Conservation (phyloP, 2,888 invertebrate genomes). For the Unio pictorum region DNA sequence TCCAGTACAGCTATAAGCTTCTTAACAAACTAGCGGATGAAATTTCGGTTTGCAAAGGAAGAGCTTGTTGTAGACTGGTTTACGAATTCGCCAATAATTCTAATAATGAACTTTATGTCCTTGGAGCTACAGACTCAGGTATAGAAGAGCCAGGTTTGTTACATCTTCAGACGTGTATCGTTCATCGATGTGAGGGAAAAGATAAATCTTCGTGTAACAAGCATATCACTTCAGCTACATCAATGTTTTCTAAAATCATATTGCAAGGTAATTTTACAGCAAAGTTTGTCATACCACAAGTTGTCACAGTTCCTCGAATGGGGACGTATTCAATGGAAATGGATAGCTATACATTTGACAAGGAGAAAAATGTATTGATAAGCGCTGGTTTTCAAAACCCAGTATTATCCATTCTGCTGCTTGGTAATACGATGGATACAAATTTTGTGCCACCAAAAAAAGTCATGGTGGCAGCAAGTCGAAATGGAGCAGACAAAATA, state of each 20-base stretch:
- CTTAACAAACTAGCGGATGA: slow-evolving; percentile 6
- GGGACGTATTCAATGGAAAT: slow-evolving; percentile 16
- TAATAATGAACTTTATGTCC: slow-evolving; percentile 17
- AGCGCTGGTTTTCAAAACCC: slow-evolving; percentile 21
- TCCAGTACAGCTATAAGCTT: slow-evolving; percentile 18
- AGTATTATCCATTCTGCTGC: slow-evolving; percentile 11
- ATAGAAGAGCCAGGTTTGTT: slow-evolving; percentile 15
- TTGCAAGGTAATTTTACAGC: slow-evolving; percentile 20
- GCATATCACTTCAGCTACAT: slow-evolving; percentile 5
- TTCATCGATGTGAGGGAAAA: slow-evolving; percentile 16
- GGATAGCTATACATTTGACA: slow-evolving; percentile 23
- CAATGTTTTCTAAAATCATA: slow-evolving; percentile 24
- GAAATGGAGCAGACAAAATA: no score
- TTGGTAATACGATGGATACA: no score
- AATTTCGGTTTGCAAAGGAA: slow-evolving; percentile 5
- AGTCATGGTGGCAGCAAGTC: no score
- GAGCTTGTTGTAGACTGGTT: slow-evolving; percentile 20
- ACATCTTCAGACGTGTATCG: slow-evolving; percentile 31
- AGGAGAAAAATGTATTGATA: slow-evolving; percentile 19
- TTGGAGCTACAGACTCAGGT: slow-evolving; percentile 16
- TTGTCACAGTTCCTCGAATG: slow-evolving; percentile 12
- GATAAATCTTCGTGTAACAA: slow-evolving; percentile 16
- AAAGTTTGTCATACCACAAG: slow-evolving; percentile 21
- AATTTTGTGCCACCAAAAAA: no score
- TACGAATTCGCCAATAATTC: slow-evolving; percentile 18